Percentiles rank a stretch among this genome's conserved stretches.
Evolutionary conservation across 2,888 invertebrate species (phyloP).

Genomic region (Ectemnius lituratus): DNA sequence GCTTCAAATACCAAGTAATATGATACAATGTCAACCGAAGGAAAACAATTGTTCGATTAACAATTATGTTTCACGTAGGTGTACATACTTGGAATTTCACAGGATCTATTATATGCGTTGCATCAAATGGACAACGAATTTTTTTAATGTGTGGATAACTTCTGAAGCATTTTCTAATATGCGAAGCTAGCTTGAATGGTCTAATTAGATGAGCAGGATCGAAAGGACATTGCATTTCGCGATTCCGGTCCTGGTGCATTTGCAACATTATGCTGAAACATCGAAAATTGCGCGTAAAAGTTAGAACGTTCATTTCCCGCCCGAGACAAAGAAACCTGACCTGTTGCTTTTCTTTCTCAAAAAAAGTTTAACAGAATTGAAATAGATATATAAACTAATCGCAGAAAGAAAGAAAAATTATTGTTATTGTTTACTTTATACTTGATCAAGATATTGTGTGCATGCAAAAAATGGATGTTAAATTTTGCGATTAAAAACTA

Average conservation of each 20-base stretch:
- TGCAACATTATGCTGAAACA: too few species aligned
- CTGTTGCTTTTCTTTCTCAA: too few species aligned
- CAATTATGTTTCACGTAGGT: background rate
- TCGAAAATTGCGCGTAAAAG: too few species aligned
- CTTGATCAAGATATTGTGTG: too few species aligned
- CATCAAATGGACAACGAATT: conserved; percentile 16
- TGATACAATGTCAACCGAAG: background rate
- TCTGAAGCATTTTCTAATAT: conserved; percentile 35
- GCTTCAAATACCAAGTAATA: conserved; percentile 22
- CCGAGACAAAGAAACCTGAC: too few species aligned
- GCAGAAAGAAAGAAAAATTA: too few species aligned
- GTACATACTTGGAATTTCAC: background rate
- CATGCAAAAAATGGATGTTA: too few species aligned
- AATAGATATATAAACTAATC: too few species aligned
- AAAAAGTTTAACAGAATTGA: too few species aligned
- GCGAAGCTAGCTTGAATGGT: conserved; percentile 6
- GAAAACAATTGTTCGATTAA: background rate
- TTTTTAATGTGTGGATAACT: background rate
- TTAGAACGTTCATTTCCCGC: too few species aligned
- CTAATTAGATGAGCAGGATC: conserved; percentile 30
- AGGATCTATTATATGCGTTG: conserved; percentile 21
- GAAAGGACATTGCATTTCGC: background rate
- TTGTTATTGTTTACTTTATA: too few species aligned
- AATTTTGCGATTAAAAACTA: too few species aligned
- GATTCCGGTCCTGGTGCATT: background rate